Evolutionary conservation across 1,140 invertebrate genomes (phyloP).

Genomic region (Liolophura sinensis): DNA sequence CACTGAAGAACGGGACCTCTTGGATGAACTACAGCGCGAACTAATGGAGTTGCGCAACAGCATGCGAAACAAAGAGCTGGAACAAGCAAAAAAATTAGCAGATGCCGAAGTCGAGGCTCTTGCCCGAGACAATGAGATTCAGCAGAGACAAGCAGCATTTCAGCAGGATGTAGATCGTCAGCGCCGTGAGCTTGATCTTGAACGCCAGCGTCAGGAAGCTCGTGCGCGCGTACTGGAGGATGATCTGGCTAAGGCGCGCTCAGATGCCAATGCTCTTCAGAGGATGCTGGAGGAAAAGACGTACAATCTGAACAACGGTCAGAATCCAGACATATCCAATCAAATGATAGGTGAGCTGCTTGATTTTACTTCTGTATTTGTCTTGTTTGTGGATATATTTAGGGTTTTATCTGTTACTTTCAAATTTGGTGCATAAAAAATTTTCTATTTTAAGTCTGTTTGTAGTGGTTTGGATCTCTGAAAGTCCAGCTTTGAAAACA

Average conservation of each 20-base stretch:
- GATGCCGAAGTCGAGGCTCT: conserved; percentile 34
- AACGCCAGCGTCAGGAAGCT: conserved; percentile 36
- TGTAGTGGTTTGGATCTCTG: too few relatives aligned
- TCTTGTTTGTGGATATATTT: too few relatives aligned
- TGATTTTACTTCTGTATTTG: background rate
- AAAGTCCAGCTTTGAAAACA: too few relatives aligned
- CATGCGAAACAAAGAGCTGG: conserved; percentile 46
- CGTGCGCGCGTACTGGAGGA: conserved; percentile 46
- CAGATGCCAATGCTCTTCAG: conserved; percentile 40
- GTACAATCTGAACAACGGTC: conserved; percentile 29
- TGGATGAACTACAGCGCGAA: conserved; percentile 50
- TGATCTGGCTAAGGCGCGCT: conserved; percentile 47
- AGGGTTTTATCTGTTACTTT: too few relatives aligned
- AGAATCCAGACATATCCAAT: conserved; percentile 40
- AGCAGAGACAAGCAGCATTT: background rate
- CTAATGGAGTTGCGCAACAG: conserved; percentile 38
- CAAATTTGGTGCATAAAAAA: too few relatives aligned
- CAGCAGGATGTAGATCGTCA: background rate
- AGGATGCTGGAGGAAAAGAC: conserved; percentile 42
- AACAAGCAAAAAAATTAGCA: conserved; percentile 33
- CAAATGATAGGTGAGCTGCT: conserved; percentile 45
- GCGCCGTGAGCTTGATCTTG: background rate
- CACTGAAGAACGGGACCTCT: conserved; percentile 46
- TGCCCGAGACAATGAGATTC: background rate
- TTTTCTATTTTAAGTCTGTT: too few relatives aligned